phyloP scores from a whole-genome alignment of 2,888 invertebrate species.

The Euclidia mi region DNA sequence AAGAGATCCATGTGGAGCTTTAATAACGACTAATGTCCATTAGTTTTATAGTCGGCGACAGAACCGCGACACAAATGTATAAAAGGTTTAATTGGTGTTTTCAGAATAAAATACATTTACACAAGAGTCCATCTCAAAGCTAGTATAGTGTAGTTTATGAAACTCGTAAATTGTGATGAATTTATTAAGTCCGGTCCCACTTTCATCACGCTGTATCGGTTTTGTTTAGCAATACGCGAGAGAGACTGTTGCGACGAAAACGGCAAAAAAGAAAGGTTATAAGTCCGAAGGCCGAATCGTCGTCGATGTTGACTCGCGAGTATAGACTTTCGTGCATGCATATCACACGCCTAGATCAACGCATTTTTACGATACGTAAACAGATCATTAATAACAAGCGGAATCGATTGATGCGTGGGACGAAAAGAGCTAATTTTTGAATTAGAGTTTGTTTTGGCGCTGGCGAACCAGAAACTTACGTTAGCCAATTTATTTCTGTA shows the following conservation, averaged over 20 bases:
- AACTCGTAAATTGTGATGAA: conserved; percentile 41
- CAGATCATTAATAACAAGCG: conserved; percentile 48
- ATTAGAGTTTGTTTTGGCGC: conserved; percentile 11
- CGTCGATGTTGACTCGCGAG: conserved; percentile 51
- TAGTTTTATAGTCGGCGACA: conserved; percentile 54
- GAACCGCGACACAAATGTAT: conserved; percentile 29
- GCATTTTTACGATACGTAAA: conserved; percentile 53
- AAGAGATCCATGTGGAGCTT: conserved; percentile 47
- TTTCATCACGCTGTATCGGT: conserved; percentile 45
- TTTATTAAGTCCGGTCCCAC: conserved; percentile 45
- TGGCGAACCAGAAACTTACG: conserved; percentile 11
- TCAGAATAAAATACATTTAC: conserved; percentile 28
- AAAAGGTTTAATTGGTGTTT: conserved; percentile 47
- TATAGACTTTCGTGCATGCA: conserved; percentile 54
- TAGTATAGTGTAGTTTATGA: conserved; percentile 36
- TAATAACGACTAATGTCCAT: conserved; percentile 51
- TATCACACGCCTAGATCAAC: conserved; percentile 40
- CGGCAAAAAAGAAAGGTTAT: conserved; percentile 55
- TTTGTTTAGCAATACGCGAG: conserved; percentile 44
- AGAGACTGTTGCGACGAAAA: conserved; percentile 33
- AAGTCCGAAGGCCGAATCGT: conserved; percentile 58
- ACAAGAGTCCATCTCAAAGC: conserved; percentile 35
- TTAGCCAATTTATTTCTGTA: conserved; percentile 28
- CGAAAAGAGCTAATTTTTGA: conserved; percentile 29
- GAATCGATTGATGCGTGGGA: conserved; percentile 26